These are phyloP conservation scores for Callipepla californica DNA, from an alignment of 2,113 vertebrate genomes.

Conservation along the genomic window DNA sequence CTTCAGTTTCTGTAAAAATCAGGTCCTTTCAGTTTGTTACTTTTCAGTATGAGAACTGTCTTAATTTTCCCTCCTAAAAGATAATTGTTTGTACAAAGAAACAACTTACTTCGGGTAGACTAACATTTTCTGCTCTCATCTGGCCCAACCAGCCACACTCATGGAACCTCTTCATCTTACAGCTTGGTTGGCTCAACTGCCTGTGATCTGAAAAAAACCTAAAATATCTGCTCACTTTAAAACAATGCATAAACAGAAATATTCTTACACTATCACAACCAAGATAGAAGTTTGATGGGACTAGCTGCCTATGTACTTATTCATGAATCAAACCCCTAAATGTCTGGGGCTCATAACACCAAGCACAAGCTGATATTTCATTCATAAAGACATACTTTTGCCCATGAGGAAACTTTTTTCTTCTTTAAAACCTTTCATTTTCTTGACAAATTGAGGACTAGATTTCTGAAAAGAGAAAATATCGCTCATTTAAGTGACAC, in stretches of 20 bases:
- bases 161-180: not conserved
- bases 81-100: not conserved
- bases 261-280: not conserved
- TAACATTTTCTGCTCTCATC: not conserved
- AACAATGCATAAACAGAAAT: not conserved
- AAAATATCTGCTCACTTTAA: not conserved
- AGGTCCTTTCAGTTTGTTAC: not conserved
- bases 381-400: not conserved
- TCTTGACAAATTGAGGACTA: not conserved
- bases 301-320: not conserved
- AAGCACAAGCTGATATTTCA: not conserved
- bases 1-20: not conserved
- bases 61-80: not conserved
- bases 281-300: not conserved
- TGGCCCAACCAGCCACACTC: not conserved
- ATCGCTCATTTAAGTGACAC: not conserved
- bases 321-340: not conserved
- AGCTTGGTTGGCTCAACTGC: not conserved
- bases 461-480: not conserved
- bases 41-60: not conserved
- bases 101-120: not conserved
- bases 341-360: fast-evolving
- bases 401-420: not conserved
- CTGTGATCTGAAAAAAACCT: not conserved
- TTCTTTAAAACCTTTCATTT: not conserved